These are phyloP conservation scores for Turritopsis rubra DNA, from an alignment of 30 jellyfish, hydroid and myxozoan species.

Conservation along the genomic window DNA sequence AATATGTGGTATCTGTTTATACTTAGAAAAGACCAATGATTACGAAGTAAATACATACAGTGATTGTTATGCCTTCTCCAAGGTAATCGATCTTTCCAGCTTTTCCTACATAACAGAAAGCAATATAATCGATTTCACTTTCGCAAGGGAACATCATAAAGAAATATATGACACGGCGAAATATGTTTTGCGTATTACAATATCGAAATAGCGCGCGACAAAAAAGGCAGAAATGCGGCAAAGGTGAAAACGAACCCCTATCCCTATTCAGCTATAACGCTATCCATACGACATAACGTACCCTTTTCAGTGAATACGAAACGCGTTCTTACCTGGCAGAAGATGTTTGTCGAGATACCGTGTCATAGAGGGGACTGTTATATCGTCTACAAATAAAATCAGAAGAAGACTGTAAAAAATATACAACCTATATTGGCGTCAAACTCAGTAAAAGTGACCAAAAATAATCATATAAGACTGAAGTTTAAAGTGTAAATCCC, in stretches of 20 bases:
- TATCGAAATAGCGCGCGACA: no score
- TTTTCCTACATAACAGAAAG: neutral
- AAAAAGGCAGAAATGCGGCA: neutral
- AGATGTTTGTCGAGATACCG: neutral
- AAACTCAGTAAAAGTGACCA: no score
- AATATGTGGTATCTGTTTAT: no score
- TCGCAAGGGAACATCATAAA: neutral
- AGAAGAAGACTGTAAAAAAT: neutral
- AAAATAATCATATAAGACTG: neutral
- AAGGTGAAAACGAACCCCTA: neutral
- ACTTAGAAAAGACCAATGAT: no score
- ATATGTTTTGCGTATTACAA: no score
- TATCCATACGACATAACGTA: no score
- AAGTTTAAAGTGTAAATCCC: neutral
- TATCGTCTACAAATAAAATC: neutral
- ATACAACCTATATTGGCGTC: neutral
- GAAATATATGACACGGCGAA: neutral
- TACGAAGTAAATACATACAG: neutral
- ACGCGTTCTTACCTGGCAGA: neutral
- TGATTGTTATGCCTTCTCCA: neutral
- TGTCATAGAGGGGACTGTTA: constrained; percentile 1
- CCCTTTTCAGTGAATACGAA: no score
- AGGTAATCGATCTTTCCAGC: neutral
- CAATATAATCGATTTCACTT: no score
- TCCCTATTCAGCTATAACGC: no score